Evolutionary conservation across 2,113 vertebrate species (phyloP).

Genomic region (Oryzias javanicus): DNA sequence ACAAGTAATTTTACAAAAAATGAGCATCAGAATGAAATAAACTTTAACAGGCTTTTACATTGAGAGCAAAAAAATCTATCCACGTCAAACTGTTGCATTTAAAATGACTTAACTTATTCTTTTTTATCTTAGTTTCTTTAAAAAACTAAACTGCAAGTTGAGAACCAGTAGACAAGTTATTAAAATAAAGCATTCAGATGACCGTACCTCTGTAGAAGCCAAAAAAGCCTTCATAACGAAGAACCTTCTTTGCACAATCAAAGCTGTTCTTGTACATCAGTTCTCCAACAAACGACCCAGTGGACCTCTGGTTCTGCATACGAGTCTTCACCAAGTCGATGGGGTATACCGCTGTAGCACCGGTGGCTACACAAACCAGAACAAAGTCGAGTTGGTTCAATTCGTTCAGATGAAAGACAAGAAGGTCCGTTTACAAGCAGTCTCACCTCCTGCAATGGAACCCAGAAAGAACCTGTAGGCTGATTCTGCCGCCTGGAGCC

Average conservation of each 20-base stretch:
- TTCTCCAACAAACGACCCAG: conserved; percentile 90
- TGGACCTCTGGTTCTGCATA: conserved; percentile 95
- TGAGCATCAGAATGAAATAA: too few species aligned
- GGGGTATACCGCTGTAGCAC: conserved; percentile 94
- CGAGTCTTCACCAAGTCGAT: conserved; percentile 97
- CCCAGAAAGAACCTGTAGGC: conserved; percentile 95
- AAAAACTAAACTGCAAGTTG: too few species aligned
- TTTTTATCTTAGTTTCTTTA: too few species aligned
- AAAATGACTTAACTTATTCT: too few species aligned
- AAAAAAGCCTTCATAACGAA: conserved; percentile 94
- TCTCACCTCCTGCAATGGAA: conserved; percentile 84
- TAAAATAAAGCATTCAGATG: background rate
- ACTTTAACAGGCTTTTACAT: too few species aligned
- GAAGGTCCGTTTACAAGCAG: background rate
- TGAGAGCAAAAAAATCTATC: too few species aligned
- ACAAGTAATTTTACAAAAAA: too few species aligned
- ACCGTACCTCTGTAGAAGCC: conserved; percentile 92
- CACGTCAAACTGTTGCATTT: too few species aligned
- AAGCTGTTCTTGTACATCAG: conserved; percentile 99
- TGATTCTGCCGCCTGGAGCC: conserved; percentile 92
- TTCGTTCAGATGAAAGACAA: background rate
- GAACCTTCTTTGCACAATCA: conserved; percentile 97
- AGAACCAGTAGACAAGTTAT: background rate
- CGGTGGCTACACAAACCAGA: conserved; percentile 80
- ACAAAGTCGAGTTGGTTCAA: background rate